A percentile compares a stretch with the other conserved stretches of the same genome.
These are phyloP conservation scores for Parazoanthus atlanticus DNA, from an alignment of 92 coral and sea anemone species.

Conservation along the genomic window DNA sequence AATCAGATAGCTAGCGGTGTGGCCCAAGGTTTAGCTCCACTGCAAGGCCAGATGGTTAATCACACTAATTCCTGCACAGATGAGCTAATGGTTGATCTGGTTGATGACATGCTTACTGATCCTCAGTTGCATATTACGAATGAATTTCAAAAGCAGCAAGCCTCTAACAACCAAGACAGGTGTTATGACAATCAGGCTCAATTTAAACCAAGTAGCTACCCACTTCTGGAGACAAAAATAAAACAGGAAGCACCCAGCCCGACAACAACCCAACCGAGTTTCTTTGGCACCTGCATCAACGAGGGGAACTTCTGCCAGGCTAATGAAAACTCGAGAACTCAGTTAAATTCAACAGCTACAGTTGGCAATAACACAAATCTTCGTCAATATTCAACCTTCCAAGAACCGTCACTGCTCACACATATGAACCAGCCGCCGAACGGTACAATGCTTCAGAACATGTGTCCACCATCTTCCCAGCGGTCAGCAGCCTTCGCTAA, in stretches of 20 bases:
- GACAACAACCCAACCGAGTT: constrained; percentile 24
- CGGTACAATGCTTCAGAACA: neutral
- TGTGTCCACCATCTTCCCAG: neutral
- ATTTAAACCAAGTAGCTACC: constrained; percentile 13
- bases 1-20: constrained; percentile 1
- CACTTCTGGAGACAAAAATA: constrained; percentile 23
- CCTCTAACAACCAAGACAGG: constrained; percentile 3
- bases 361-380: neutral
- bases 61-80: constrained; percentile 15
- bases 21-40: neutral
- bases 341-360: neutral
- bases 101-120: constrained; percentile 31
- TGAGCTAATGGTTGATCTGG: constrained; percentile 25
- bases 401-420: neutral
- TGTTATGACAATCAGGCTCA: constrained; percentile 18
- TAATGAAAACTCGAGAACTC: neutral
- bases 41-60: neutral
- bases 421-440: neutral
- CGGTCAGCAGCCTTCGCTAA: neutral
- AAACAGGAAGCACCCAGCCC: constrained; percentile 30
- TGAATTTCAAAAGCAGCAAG: constrained; percentile 19
- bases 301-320: constrained; percentile 17
- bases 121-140: constrained; percentile 12
- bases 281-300: neutral
- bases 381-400: neutral